phyloP scores from a whole-genome alignment of 2,797 vertebrate species.

The Diglossa cyanea region DNA sequence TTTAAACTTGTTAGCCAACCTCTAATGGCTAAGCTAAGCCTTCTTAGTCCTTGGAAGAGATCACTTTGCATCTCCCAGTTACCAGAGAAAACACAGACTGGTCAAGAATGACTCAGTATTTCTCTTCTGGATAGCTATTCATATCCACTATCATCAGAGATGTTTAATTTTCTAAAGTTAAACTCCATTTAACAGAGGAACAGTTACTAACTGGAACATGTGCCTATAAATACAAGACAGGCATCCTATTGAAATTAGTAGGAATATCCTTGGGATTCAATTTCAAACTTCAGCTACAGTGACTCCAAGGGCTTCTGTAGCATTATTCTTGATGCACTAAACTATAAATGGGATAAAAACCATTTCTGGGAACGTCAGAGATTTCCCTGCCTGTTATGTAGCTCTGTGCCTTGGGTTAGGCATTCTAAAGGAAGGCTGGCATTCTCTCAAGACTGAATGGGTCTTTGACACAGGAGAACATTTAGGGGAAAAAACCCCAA shows the following conservation, averaged over 20 bases:
- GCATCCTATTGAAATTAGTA: background rate
- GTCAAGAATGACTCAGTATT: background rate
- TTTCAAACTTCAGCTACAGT: background rate
- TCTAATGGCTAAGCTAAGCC: background rate
- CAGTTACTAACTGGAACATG: background rate
- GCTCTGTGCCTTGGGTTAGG: background rate
- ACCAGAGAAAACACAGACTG: background rate
- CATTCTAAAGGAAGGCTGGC: background rate
- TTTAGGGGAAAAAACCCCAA: background rate
- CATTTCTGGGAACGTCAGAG: background rate
- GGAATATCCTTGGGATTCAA: background rate
- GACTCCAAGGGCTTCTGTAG: background rate
- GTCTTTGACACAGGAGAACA: background rate
- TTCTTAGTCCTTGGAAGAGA: background rate
- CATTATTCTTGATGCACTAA: background rate
- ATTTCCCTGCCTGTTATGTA: background rate
- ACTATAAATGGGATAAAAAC: background rate
- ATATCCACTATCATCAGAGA: background rate
- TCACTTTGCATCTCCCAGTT: background rate
- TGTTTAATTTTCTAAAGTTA: background rate
- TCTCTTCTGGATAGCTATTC: background rate
- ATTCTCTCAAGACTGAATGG: background rate
- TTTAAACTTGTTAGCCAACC: background rate
- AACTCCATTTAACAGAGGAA: background rate
- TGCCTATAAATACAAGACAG: background rate